Base-by-base conservation (phyloP, 1,140 invertebrate genomes). In the Drosophila melanica region DNA sequence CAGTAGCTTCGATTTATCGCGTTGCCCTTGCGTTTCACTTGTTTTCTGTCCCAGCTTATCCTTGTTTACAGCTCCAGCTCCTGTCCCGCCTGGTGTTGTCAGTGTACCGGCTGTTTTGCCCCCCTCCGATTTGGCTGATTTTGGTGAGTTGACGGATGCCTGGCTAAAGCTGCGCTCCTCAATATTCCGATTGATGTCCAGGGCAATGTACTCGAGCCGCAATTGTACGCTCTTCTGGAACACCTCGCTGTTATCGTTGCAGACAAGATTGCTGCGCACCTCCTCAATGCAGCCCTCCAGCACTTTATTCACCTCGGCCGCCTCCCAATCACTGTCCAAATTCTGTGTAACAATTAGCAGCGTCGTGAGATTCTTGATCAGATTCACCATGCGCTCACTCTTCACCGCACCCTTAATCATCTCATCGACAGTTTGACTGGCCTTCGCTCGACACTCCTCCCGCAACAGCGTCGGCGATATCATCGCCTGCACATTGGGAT, bases 261-360 rank as follows among this genome's bases (percentile, higher is more conserved):
- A 95, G 20, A 98, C 90, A 6, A 90, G 71, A 92, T 96, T 96
- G 23, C 94, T 94, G 92, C 96, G 96, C 37, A 99, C 97, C 86
- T 98, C 96, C 79, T 96, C 95, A 92, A 99, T 95, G 23, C 97
- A 98, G 33, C 97, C 97, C 93, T 98, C 96, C 11, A 99, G 93
- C 30, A 98, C 97, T 92, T 98, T 97, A 58, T 98, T 93, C 92
- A 99, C 97, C 92, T 98, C 98, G 4, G 96, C 95, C 91, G 98
- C 96, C 11, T 81, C 77, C 45, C 67, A 77, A 45, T 96, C 97
- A 92, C 97, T 97, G 9, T 96, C 96, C 67, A 99, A 93, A 92
- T 95, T 97, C 95, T 97, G 98, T 0, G 98, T 95, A 94, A 99
- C 97, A 42, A 98, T 93, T 94, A 99, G 95, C 30, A 99, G 93